Evolutionary conservation across 2,888 invertebrate species (phyloP).

Genomic region (Apamea epomidion): DNA sequence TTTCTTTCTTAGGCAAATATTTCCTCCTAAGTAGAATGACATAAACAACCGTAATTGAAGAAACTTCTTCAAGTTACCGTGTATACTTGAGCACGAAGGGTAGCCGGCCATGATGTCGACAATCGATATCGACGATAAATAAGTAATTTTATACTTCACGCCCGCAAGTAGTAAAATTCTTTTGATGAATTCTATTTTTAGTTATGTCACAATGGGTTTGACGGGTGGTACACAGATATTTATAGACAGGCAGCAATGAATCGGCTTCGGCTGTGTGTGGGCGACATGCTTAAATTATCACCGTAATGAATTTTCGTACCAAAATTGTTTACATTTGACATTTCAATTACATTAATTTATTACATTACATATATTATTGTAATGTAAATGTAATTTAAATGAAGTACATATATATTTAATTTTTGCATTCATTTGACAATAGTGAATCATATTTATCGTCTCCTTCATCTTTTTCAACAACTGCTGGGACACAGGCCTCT

Average conservation of each 20-base stretch:
- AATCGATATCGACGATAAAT: conserved; percentile 54
- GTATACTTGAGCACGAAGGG: conserved; percentile 7
- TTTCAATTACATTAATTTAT: no score
- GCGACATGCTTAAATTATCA: neutral
- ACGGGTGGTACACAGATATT: neutral
- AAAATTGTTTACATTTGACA: neutral
- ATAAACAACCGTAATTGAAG: neutral
- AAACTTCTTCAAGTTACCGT: conserved; percentile 13
- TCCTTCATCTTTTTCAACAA: no score
- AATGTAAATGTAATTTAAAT: no score
- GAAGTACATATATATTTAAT: no score
- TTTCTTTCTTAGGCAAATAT: neutral
- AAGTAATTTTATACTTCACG: conserved; percentile 41
- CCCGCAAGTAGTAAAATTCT: neutral
- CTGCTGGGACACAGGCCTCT: no score
- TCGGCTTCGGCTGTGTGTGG: neutral
- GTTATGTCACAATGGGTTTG: neutral
- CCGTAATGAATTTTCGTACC: neutral
- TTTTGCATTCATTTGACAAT: neutral
- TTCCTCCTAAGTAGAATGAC: neutral
- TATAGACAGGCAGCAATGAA: neutral
- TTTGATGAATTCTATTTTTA: conserved; percentile 23
- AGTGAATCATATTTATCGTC: no score
- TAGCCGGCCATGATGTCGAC: conserved; percentile 17
- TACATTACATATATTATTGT: no score